Base-by-base conservation (phyloP, 2,888 invertebrate genomes). In the Abrostola tripartita region DNA sequence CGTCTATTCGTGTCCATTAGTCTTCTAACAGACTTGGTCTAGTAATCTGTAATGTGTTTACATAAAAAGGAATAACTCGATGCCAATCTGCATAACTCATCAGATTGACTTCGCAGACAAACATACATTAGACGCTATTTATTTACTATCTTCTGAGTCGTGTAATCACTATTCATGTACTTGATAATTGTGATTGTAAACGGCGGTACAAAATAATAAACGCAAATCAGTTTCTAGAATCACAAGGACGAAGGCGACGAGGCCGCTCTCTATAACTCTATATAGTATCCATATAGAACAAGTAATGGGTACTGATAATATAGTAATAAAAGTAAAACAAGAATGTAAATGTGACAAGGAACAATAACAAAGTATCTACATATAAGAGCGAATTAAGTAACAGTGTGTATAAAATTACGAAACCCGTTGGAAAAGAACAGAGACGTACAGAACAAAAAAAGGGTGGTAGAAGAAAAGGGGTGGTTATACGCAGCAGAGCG, bases 191-290 rank as follows among this genome's bases (percentile, higher is more conserved):
- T 73, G 68, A 68, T 63, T 63, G 68, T 68, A 52, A 60, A 68
- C 52, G 68, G 53, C 53, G 55, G 49, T 53, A 37, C 41, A 9
- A 58, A 10, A 58, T 61, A 61, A 65, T 61, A 53, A 77, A 75
- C 69, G 51, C 60, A 49, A 52, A 55, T 41, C 24, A 65, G 52
- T 41, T 52, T 52, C 40, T 57, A 65, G 65, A 68, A 60, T 66
- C 38, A 61, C 81, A 84, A 83, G 84, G 84, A 83, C 84, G 65
- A 54, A 55, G 68, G 72, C 74, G 70, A 71, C 77, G 67, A 67
- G 61, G 65, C 75, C 76, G 65, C 74, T 82, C 75, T 66, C 68
- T 63, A 44, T 47, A 54, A 6, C 7, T 38, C 52, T 44, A 40
- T 55, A n/a, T n/a, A n/a, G n/a, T n/a, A 65, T 41, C 36, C 37